A percentile compares a stretch with the other conserved stretches of the same genome.
These are phyloP conservation scores for Cynodonichthys magdalenae DNA, from an alignment of 2,797 vertebrate species.

Conservation along the genomic window DNA sequence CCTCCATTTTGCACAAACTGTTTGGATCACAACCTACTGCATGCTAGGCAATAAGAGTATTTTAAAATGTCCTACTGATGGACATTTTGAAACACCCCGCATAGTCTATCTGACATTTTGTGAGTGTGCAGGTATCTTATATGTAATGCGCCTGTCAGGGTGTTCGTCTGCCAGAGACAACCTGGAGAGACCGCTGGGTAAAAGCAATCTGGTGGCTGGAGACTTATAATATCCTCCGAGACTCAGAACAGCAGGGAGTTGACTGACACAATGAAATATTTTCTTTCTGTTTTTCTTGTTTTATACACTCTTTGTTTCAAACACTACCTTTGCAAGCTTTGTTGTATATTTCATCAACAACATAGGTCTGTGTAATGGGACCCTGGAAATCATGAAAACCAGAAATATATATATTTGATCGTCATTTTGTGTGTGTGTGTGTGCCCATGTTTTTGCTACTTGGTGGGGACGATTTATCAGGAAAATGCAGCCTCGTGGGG, in stretches of 20 bases:
- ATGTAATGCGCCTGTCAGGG: slow-evolving; percentile 55
- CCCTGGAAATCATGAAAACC: background rate
- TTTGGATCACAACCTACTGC: slow-evolving; percentile 12
- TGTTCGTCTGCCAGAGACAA: slow-evolving; percentile 40
- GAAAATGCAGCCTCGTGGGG: too few species aligned
- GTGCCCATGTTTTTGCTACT: too few species aligned
- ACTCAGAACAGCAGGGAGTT: slow-evolving; percentile 45
- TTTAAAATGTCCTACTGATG: slow-evolving; percentile 48
- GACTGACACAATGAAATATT: slow-evolving; percentile 57
- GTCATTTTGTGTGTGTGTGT: too few species aligned
- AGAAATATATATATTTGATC: background rate
- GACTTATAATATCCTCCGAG: slow-evolving; percentile 68
- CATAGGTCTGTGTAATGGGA: background rate
- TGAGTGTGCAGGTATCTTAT: slow-evolving; percentile 41
- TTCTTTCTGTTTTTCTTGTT: slow-evolving; percentile 22
- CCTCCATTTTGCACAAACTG: background rate
- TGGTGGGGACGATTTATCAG: too few species aligned
- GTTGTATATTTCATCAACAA: background rate
- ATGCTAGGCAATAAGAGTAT: slow-evolving; percentile 21
- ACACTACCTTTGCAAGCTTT: background rate
- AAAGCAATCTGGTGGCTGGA: slow-evolving; percentile 62
- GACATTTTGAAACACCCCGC: background rate
- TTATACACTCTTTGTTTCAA: slow-evolving; percentile 15
- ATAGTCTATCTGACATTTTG: slow-evolving; percentile 37
- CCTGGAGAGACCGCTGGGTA: slow-evolving; percentile 44